phyloP scores from a whole-genome alignment of 2,888 invertebrate genomes.

The Rambutsinella grinnellia region DNA sequence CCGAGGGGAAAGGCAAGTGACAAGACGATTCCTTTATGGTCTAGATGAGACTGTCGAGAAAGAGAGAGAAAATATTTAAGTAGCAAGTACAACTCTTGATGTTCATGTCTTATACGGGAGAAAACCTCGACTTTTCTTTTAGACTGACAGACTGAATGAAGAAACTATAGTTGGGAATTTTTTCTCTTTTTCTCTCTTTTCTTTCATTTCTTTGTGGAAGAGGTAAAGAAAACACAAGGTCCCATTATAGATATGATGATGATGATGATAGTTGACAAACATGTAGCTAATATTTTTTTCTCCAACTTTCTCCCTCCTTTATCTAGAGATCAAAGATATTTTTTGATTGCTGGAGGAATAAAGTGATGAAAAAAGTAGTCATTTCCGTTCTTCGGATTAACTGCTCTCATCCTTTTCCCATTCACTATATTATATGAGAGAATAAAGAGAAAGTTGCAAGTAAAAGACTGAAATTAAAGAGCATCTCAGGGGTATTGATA shows the following conservation, averaged over 20 bases:
- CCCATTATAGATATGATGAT: too few species aligned
- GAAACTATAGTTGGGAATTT: too few species aligned
- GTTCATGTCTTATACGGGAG: neutral
- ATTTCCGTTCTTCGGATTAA: slow-evolving; percentile 49
- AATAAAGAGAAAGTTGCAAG: too few species aligned
- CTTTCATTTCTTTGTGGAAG: neutral
- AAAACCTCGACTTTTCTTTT: neutral
- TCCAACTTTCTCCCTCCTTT: neutral
- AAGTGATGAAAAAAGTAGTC: slow-evolving; percentile 43
- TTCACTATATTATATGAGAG: too few species aligned
- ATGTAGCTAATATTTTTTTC: slow-evolving; percentile 17
- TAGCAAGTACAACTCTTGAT: slow-evolving; percentile 11
- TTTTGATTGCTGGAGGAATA: slow-evolving; percentile 42
- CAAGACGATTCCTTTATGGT: slow-evolving; percentile 45
- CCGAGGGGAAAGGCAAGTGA: slow-evolving; percentile 37
- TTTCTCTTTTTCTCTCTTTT: neutral
- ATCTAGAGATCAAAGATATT: slow-evolving; percentile 39
- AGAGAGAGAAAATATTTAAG: slow-evolving; percentile 8
- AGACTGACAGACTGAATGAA: neutral
- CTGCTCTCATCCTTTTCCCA: slow-evolving; percentile 22
- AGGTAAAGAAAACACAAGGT: slow-evolving; percentile 16
- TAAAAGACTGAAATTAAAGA: slow-evolving; percentile 9
- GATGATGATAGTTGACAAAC: neutral
- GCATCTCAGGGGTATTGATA: neutral
- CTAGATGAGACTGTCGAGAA: slow-evolving; percentile 42